Evolutionary conservation across 1,140 invertebrate species (phyloP).

Genomic region (Parapsyche elsis): DNA sequence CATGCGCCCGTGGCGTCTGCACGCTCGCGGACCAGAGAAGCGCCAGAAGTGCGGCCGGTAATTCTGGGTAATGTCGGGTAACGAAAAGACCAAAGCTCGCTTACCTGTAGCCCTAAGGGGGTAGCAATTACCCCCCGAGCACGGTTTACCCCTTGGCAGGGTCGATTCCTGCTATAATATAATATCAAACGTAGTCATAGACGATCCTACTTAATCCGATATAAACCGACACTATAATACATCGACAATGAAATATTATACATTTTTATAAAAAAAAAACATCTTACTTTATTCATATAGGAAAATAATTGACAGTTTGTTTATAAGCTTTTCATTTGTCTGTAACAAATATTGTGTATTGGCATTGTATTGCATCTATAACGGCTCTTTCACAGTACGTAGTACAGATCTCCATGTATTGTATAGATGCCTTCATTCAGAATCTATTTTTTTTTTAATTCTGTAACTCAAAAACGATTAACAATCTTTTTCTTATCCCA

Average conservation of each 20-base stretch:
- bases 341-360: too few species aligned
- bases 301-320: too few species aligned
- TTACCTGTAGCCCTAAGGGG: conserved; percentile 39
- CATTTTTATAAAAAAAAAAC: too few species aligned
- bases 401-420: too few species aligned
- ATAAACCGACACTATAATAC: background rate
- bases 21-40: conserved; percentile 23
- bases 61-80: conserved; percentile 52
- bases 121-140: background rate
- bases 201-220: background rate
- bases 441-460: too few species aligned
- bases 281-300: background rate
- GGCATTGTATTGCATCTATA: too few species aligned
- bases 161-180: background rate
- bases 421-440: too few species aligned
- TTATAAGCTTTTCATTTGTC: too few species aligned
- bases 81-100: conserved; percentile 47
- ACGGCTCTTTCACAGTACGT: too few species aligned
- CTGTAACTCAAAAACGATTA: too few species aligned
- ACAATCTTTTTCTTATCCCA: too few species aligned
- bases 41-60: conserved; percentile 35
- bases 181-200: background rate
- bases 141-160: background rate
- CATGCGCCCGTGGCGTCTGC: conserved; percentile 34
- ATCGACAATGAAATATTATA: background rate